Evolutionary conservation across 2,113 vertebrate species (phyloP).

Genomic region (Sinocyclocheilus grahami): DNA sequence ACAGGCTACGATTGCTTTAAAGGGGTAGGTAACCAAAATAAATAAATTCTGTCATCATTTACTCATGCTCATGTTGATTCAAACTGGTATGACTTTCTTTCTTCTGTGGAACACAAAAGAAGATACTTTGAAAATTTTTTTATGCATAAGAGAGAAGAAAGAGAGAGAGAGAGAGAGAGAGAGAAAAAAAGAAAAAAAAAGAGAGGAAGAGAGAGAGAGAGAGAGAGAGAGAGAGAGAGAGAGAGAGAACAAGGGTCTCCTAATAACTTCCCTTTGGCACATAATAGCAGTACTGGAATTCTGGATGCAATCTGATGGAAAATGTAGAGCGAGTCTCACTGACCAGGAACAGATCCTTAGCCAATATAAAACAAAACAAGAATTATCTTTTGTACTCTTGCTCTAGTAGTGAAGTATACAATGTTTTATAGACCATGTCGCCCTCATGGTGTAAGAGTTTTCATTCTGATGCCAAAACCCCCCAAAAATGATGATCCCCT

Average conservation of each 20-base stretch:
- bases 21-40: background rate
- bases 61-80: background rate
- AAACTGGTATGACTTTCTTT: background rate
- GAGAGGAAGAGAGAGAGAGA: slow-evolving; percentile 14
- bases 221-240: slow-evolving; percentile 20
- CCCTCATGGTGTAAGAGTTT: no score
- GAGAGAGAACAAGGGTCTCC: slow-evolving; percentile 12
- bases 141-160: slow-evolving; percentile 25
- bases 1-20: background rate
- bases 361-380: background rate
- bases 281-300: slow-evolving; percentile 16
- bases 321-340: background rate
- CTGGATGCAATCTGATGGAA: slow-evolving; percentile 1
- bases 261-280: slow-evolving; percentile 32
- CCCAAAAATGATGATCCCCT: no score
- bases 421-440: background rate
- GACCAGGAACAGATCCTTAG: background rate
- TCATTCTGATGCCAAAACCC: no score
- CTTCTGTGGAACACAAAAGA: no score
- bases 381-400: background rate
- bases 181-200: slow-evolving; percentile 21
- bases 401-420: background rate
- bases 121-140: background rate
- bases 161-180: slow-evolving; percentile 12
- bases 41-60: background rate